Base-by-base conservation (phyloP, 2,888 invertebrate genomes). In the Scaptomyza caliginosa region DNA sequence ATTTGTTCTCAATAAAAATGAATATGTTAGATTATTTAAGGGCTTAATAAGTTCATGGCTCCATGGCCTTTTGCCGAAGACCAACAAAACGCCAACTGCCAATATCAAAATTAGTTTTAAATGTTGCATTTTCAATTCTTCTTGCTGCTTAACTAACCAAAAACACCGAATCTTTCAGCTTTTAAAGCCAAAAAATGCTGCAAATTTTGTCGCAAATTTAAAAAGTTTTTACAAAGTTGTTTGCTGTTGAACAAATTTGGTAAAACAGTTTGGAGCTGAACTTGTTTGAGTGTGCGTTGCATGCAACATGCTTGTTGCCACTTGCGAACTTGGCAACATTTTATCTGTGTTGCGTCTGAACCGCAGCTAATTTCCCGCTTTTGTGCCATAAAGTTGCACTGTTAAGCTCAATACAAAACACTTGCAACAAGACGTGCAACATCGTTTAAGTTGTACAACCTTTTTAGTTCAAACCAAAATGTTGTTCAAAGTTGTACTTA, bases 351-450 rank as follows among this genome's bases (percentile, higher is more conserved):
- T 40, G n/a, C 34, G 34, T 36, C 3, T 17, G 4, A 7, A 38
- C 11, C 11, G 21, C 10, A 4, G 16, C 34, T 10, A 45, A 59
- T 39, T 59, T 59, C 59, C 59, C 60, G 7, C 0, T 59, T 16
- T 39, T 4, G 2, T 50, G 24, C 21, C 0, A 38, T 28, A 49
- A 55, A 28, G 5, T 4, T 7, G 11, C 21, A 6, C 36, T 38
- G 38, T 38, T 28, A 1, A 16, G 6, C 2, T 11, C 7, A 36
- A 1, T n/a, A 4, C 4, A n/a, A 13, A 32, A 30, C 10, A n/a
- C 21, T 21, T n/a, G 5, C 11, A 30, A 45, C 13, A 45, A 28
- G 45, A 1, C 4, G 1, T 1, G 4, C 43, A 26, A 28, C 45
- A 19, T 11, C n/a, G 13, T 4, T 16, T 3, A 17, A n/a, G n/a